Conservation (phyloP, 2,888 invertebrate species). For the Limenitis camilla region DNA sequence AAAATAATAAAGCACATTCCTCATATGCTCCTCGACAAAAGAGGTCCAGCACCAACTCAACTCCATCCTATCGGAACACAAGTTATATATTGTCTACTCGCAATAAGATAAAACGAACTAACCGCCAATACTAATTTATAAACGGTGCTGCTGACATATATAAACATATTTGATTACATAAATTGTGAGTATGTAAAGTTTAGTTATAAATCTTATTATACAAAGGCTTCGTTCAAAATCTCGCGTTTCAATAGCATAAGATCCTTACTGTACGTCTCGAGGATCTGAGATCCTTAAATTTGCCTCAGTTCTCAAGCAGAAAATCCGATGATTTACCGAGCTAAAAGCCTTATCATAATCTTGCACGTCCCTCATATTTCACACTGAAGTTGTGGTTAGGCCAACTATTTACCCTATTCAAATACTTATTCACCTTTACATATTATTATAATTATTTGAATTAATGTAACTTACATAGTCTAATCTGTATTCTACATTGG, state of each 20-base stretch:
- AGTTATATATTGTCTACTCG: too few relatives aligned
- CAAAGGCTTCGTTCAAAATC: not conserved
- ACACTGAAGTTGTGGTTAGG: constrained; percentile 50
- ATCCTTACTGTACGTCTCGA: not conserved
- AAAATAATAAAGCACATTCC: too few relatives aligned
- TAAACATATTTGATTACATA: too few relatives aligned
- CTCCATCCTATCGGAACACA: too few relatives aligned
- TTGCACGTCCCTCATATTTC: constrained; percentile 70
- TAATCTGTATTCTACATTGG: too few relatives aligned
- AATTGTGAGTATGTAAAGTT: too few relatives aligned
- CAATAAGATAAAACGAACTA: not conserved
- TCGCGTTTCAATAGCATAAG: not conserved
- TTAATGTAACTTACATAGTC: not conserved
- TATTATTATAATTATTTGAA: not conserved
- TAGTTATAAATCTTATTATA: too few relatives aligned
- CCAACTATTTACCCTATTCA: constrained; percentile 53
- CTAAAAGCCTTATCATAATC: constrained; percentile 68
- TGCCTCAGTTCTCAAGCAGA: constrained; percentile 58
- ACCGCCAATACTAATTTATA: too few relatives aligned
- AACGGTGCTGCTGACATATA: too few relatives aligned
- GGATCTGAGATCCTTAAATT: constrained; percentile 46
- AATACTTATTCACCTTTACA: constrained; percentile 33
- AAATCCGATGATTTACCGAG: constrained; percentile 69
- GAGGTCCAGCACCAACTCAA: too few relatives aligned
- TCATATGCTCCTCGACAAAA: too few relatives aligned